phyloP scores from a whole-genome alignment of 2,113 vertebrate genomes.

The Galemys pyrenaicus region DNA sequence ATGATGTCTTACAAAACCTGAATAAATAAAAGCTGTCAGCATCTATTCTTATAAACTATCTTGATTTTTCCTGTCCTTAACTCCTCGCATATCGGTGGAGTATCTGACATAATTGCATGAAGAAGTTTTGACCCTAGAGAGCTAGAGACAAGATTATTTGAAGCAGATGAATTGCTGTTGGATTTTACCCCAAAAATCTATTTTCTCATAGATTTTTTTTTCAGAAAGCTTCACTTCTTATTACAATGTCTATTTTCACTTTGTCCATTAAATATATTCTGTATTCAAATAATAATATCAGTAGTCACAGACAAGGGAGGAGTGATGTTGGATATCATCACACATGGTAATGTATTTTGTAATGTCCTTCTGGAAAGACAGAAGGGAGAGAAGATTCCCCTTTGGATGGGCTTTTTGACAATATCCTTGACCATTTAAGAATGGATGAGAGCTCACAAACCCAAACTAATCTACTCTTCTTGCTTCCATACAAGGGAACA shows the following conservation, averaged over 20 bases:
- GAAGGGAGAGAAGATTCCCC: neutral
- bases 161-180: neutral
- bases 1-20: neutral
- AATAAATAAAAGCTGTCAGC: neutral
- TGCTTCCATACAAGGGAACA: fast-evolving
- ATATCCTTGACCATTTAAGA: neutral
- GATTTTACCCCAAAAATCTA: neutral
- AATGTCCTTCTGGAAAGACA: neutral
- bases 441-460: neutral
- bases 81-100: no score
- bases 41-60: neutral
- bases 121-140: neutral
- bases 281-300: slow-evolving; percentile 7
- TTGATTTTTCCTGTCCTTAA: neutral
- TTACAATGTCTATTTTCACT: slow-evolving; percentile 42
- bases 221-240: slow-evolving; percentile 22
- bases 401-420: neutral
- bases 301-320: slow-evolving; percentile 38
- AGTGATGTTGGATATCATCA: neutral
- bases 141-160: neutral
- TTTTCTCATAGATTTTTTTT: slow-evolving; percentile 38
- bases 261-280: slow-evolving; percentile 35
- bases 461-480: neutral
- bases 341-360: neutral
- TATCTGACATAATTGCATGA: neutral